Percentiles rank a stretch among this genome's conserved stretches.
Evolutionary conservation across 1,140 invertebrate genomes (phyloP).

Genomic region (Amphibalanus amphitrite): DNA sequence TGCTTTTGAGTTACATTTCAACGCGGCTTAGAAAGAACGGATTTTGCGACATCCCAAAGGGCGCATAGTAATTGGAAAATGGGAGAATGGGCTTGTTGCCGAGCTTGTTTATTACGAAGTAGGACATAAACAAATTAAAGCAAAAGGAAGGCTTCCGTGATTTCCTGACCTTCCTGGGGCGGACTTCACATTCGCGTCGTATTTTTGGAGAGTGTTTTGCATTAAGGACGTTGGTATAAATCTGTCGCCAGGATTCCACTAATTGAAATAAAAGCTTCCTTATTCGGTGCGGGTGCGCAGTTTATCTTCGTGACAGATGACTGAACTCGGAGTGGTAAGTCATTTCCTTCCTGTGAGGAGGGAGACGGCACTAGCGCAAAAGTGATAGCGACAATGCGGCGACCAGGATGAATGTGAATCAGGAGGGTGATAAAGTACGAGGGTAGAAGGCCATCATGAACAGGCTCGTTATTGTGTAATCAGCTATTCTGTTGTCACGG

Average conservation of each 20-base stretch:
- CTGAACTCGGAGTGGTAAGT: background rate
- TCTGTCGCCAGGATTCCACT: background rate
- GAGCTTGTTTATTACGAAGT: no score
- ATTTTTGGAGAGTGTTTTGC: background rate
- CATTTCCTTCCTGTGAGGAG: background rate
- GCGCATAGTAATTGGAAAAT: background rate
- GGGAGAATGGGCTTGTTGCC: background rate
- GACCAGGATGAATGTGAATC: no score
- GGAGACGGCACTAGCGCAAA: no score
- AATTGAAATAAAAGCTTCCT: background rate
- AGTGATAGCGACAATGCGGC: no score
- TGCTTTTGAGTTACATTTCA: background rate
- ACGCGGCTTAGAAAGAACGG: no score
- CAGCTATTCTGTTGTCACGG: no score
- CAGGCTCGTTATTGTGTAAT: no score
- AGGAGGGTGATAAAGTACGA: no score
- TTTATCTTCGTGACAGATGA: background rate
- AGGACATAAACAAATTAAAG: no score
- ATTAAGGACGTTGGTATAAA: background rate
- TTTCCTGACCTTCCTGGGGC: no score
- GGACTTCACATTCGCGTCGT: background rate
- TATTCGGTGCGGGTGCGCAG: background rate
- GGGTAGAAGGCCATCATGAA: no score
- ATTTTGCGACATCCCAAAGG: background rate
- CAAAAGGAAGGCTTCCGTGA: no score